Base-by-base conservation (phyloP, 2,888 invertebrate genomes). In the Chymomyza amoena region DNA sequence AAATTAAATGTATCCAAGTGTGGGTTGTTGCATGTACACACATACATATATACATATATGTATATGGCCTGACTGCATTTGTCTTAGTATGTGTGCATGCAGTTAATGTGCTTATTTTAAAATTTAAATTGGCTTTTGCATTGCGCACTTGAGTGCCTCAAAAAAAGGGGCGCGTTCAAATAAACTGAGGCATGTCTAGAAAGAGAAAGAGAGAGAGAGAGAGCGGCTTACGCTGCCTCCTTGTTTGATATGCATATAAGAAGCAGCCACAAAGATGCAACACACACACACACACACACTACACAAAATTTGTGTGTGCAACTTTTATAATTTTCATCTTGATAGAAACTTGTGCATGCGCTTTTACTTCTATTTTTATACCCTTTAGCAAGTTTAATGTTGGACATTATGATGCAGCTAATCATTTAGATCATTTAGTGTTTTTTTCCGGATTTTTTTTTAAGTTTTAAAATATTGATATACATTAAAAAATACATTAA, bases 61-160 rank as follows among this genome's bases (percentile, higher is more conserved):
- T 9, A 60, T 1, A 66, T 6, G 10, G 15, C 6, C 16, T 15
- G 71, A 9, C 64, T 62, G 66, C 52, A 71, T 74, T 73, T 73
- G 68, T 69, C 68, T 80, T 75, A 66, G 73, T 69, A 64, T 76
- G 80, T 72, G 70, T 75, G 79, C 76, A 75, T 84, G 87, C 81
- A 85, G 85, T 84, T 88, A 88, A 87, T 87, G 79, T 88, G 87
- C 85, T 87, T 87, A 85, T 87, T 87, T 88, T 85, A 82, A 87
- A 88, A 88, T 87, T 87, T 88, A 87, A 87, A 87, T 87, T 87
- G 87, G 84, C 87, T 87, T 80, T 81, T 82, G 85, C 81, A 84
- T 69, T 84, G 84, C 80, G 78, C 76, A 77, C 64, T 75, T 79
- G 69, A 76, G 73, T 54, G 28, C 25, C 52, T 64, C 57, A 52